Evolutionary conservation across 2,113 vertebrate genomes (phyloP), one percentile per base, ranked within the genome.

Genomic region (Camelus dromedarius): DNA sequence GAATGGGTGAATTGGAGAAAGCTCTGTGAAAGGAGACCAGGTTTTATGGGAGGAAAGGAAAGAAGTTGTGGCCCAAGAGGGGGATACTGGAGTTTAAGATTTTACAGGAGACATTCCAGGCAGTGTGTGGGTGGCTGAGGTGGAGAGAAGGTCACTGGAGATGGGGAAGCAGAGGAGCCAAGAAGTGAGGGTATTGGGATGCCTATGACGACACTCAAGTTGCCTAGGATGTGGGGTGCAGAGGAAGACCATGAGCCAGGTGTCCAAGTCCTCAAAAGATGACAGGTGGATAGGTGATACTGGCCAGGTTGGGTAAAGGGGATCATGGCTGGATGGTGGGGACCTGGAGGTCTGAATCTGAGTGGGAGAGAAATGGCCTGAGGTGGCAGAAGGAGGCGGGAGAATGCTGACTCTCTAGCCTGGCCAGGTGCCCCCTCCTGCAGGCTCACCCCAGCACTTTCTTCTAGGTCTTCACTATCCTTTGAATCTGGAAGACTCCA

Each of bases 401-500:
- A 75, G 64, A 87, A 82, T 18, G 77, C 66, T 14, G 22, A 54
- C n/a, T 26, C 48, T 48, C 20, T 22, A 28, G 89, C 38, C 72
- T 28, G 52, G 93, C 54, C 67, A 50, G 30, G 20, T 66, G 28
- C 60, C 69, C 18, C 64, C 42, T 81, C 85, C 93, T n/a, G 52
- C 2, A 76, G 81, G 42, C 66, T 42, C n/a, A 35, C 62, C 46
- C 30, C 26, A 48, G 8, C 73, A 22, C 38, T 38, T 15, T 86
- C 80, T 72, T 50, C 83, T 87, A 52, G 89, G 54, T 60, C 86
- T 62, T 35, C 24, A 42, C 94, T 88, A 32, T 93, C 91, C 83
- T 60, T 20, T 64, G 69, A 76, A 20, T 48, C 50, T 84, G 58
- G 87, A 87, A 95, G 75, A 35, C 38, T 64, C 32, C 22, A 8